These are phyloP conservation scores for Zonitis immaculata DNA, from an alignment of 2,888 invertebrate genomes.

Conservation along the genomic window DNA sequence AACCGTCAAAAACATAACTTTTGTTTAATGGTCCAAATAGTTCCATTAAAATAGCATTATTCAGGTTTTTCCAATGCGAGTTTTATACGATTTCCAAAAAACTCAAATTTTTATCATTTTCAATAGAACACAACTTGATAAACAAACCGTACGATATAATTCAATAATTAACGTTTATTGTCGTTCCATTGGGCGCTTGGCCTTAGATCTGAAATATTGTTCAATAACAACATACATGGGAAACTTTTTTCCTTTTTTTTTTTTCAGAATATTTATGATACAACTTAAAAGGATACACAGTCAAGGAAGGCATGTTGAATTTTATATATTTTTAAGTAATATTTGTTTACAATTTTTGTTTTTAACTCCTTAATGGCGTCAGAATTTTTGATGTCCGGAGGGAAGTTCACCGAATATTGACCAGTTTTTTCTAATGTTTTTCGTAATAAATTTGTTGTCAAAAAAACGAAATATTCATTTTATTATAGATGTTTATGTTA, in stretches of 20 bases:
- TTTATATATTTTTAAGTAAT: not conserved
- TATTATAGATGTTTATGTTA: not conserved
- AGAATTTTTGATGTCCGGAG: not conserved
- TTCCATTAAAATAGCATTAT: not conserved
- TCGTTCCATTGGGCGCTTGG: no score
- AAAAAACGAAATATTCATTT: not conserved
- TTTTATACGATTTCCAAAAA: no score
- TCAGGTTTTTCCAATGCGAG: not conserved
- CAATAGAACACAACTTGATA: no score
- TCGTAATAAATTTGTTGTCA: not conserved
- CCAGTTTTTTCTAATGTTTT: not conserved
- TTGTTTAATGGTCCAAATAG: conserved; percentile 10
- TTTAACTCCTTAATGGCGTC: not conserved
- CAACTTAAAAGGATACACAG: not conserved
- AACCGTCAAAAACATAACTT: conserved; percentile 14
- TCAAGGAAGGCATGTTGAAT: not conserved
- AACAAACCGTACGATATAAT: no score
- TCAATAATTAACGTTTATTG: no score
- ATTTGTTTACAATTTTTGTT: not conserved
- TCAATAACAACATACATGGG: not conserved
- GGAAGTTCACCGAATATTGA: not conserved
- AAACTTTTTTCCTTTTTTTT: no score
- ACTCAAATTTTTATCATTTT: no score
- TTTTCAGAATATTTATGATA: not conserved
- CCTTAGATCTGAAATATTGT: not conserved